These are phyloP conservation scores for Dilophus febrilis DNA, from an alignment of 2,888 invertebrate genomes.

Conservation along the genomic window DNA sequence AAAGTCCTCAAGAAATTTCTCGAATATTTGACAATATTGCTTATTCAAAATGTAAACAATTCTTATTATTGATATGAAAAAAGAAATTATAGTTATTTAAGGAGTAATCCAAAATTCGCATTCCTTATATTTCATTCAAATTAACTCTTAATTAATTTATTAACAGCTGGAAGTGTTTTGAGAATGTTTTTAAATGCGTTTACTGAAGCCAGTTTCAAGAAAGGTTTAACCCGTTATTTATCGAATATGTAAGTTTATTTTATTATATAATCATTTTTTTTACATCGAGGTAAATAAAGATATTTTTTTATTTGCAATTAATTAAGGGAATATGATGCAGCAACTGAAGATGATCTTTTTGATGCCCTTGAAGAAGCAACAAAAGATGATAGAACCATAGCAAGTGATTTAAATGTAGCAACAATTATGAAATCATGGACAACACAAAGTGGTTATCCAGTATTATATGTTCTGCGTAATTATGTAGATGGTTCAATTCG, in stretches of 20 bases:
- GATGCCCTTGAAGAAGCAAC: conserved; percentile 18
- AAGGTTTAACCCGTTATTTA: conserved; percentile 34
- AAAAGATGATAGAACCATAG: conserved; percentile 19
- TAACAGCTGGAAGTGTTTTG: not conserved
- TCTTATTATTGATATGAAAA: conserved; percentile 22
- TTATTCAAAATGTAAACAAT: conserved; percentile 77
- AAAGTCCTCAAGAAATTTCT: conserved; percentile 65
- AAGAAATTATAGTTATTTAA: too few species aligned
- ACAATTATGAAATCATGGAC: conserved; percentile 44
- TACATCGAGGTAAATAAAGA: not conserved
- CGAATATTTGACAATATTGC: conserved; percentile 73
- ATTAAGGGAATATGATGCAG: conserved; percentile 28
- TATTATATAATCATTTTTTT: not conserved
- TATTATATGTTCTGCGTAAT: conserved; percentile 29
- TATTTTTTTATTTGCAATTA: conserved; percentile 4
- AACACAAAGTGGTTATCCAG: conserved; percentile 39
- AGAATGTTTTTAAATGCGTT: conserved; percentile 66
- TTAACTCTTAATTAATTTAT: not conserved
- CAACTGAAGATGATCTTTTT: conserved; percentile 27
- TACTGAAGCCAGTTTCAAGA: conserved; percentile 47
- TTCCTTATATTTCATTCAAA: too few species aligned
- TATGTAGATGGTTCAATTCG: too few species aligned
- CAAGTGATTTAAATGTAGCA: conserved; percentile 38
- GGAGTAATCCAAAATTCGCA: too few species aligned
- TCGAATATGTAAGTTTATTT: conserved; percentile 25